phyloP scores from a whole-genome alignment of 2,888 invertebrate species.

The Galerucella calmariensis region DNA sequence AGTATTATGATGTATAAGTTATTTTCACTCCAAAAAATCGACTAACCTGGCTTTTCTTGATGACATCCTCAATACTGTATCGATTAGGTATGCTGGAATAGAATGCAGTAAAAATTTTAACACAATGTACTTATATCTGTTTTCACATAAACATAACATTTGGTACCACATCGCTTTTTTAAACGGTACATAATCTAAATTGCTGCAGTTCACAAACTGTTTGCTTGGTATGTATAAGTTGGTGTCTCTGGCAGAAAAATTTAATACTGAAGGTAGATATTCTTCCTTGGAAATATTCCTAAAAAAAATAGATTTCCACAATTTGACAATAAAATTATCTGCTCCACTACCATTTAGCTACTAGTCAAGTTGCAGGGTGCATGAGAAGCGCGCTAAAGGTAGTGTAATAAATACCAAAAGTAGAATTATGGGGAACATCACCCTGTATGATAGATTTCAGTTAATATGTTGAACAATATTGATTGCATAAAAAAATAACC shows the following conservation, averaged over 20 bases:
- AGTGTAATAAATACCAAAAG: too few species aligned
- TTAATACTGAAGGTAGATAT: conserved; percentile 44
- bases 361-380: too few species aligned
- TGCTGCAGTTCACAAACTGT: conserved; percentile 40
- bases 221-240: conserved; percentile 47
- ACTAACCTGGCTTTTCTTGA: conserved; percentile 48
- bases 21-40: too few species aligned
- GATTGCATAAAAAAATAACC: too few species aligned
- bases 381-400: too few species aligned
- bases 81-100: conserved; percentile 48
- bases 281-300: conserved; percentile 36
- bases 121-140: conserved; percentile 37
- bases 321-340: too few species aligned
- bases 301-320: conserved; percentile 1
- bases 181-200: conserved; percentile 45
- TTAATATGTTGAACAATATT: too few species aligned
- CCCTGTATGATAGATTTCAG: too few species aligned
- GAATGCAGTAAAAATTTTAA: conserved; percentile 47
- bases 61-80: conserved; percentile 42
- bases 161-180: conserved; percentile 51
- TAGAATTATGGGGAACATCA: too few species aligned
- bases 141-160: conserved; percentile 46
- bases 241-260: conserved; percentile 49
- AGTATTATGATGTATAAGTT: too few species aligned
- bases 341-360: too few species aligned